These are phyloP conservation scores for Sisyra nigra DNA, from an alignment of 2,888 invertebrate genomes.

Conservation along the genomic window DNA sequence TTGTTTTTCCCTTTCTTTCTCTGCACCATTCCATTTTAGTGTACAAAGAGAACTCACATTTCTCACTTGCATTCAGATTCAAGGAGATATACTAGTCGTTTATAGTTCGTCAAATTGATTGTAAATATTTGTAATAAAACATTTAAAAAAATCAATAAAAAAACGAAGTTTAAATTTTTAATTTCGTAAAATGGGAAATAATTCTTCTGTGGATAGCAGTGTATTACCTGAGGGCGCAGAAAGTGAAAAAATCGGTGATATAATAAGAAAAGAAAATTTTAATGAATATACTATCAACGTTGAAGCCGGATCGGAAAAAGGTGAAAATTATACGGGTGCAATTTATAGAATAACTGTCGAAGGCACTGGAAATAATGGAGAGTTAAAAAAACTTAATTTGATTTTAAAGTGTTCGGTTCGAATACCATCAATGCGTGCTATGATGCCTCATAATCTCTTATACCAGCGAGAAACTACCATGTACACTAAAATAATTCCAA, in stretches of 20 bases:
- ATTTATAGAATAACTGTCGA: conserved; percentile 13
- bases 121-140: no score
- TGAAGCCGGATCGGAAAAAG: conserved; percentile 14
- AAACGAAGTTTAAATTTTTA: not conserved
- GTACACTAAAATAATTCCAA: conserved; percentile 10
- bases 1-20: no score
- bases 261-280: conserved; percentile 10
- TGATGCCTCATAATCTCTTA: not conserved
- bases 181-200: not conserved
- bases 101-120: no score
- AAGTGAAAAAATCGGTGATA: conserved; percentile 6
- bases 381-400: conserved; percentile 6
- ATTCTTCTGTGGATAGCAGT: not conserved
- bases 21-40: no score
- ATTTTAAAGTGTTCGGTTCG: conserved; percentile 6
- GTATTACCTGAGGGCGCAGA: conserved; percentile 1
- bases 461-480: conserved; percentile 3
- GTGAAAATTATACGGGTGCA: conserved; percentile 19
- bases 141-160: not conserved
- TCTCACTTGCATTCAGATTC: no score
- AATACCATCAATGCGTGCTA: not conserved
- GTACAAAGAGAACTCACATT: no score
- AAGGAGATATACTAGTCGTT: no score
- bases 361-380: conserved; percentile 8
- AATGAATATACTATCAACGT: conserved; percentile 11